Evolutionary conservation across 1,140 invertebrate genomes (phyloP), one percentile per base, ranked within the genome.

Genomic region (Sycobia sp.): DNA sequence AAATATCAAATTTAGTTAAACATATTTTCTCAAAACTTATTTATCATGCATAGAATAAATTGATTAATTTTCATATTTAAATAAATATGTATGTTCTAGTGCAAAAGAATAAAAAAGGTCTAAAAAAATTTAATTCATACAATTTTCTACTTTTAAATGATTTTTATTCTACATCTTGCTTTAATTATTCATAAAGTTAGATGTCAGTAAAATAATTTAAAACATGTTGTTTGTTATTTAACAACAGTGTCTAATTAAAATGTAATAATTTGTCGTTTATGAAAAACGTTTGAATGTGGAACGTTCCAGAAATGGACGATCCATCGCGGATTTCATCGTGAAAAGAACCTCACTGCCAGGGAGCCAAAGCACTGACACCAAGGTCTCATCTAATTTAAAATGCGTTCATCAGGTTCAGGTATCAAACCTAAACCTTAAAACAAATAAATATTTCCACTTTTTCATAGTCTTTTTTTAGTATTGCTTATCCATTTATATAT

Each of bases 291-390:
- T 76, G 72, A 74, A 78, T 76, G 71, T 79, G 78, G 79, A 72
- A 81, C 79, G 78, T 85, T 84, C 76, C 86, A 90, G 89, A 90
- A 89, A 87, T 90, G 89, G 89, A 89, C 86, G 81, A 86, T 88
- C 82, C 88, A 90, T 81, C 87, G 88, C 73, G 89, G 88, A 82
- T 88, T 90, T 74, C 85, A 87, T 73, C 88, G 89, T 80, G 88
- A 88, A 82, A 88, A 86, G 80, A 86, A 86, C 78, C 86, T 86
- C 73, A 83, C 85, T 72, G 73, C 82, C 77, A 79, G 81, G 75
- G 76, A 80, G 72, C 77, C 77, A 79, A 77, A 75, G 74, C 76
- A 75, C 72, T 70, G 79, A 81, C 67, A 76, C 72, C 68, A 81
- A 80, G 72, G 76, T 76, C 72, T 79, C 79, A 66, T 80, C 77